Conservation (phyloP, 2,797 vertebrate species). For the Cryptoprocta ferox region DNA sequence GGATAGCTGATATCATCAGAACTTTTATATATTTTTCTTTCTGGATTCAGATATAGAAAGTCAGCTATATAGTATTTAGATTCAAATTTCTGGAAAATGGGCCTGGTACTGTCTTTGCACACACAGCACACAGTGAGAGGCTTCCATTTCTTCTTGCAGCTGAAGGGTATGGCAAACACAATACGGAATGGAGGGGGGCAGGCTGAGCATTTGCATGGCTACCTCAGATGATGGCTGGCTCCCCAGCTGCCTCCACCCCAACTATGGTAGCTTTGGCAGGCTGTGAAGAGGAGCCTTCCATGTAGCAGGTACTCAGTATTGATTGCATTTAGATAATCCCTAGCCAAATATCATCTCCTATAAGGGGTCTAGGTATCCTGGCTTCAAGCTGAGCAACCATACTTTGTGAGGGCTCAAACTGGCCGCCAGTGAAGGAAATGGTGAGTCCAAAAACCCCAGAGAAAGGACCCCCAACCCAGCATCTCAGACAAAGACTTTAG, state of each 20-base stretch:
- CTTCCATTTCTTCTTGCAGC: neutral
- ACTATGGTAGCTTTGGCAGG: neutral
- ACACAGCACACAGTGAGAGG: neutral
- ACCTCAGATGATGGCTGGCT: neutral
- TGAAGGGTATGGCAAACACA: neutral
- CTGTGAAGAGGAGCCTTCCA: neutral
- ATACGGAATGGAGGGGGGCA: neutral
- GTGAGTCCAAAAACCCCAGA: neutral
- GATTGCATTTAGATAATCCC: neutral
- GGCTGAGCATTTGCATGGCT: neutral
- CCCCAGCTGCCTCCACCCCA: neutral
- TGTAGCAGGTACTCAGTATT: neutral
- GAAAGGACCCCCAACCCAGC: neutral
- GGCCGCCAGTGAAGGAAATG: neutral
- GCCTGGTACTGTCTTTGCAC: neutral
- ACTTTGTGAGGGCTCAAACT: neutral
- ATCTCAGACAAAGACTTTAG: neutral
- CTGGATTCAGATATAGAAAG: neutral
- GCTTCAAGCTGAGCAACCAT: neutral
- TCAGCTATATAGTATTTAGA: neutral
- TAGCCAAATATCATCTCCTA: neutral
- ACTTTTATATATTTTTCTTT: neutral
- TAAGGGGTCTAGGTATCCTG: neutral
- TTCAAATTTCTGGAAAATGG: neutral
- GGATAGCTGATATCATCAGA: neutral